Evolutionary conservation across 2,888 invertebrate genomes (phyloP), one percentile per base, ranked within the genome.

Genomic region (Drosophila buzzatii): DNA sequence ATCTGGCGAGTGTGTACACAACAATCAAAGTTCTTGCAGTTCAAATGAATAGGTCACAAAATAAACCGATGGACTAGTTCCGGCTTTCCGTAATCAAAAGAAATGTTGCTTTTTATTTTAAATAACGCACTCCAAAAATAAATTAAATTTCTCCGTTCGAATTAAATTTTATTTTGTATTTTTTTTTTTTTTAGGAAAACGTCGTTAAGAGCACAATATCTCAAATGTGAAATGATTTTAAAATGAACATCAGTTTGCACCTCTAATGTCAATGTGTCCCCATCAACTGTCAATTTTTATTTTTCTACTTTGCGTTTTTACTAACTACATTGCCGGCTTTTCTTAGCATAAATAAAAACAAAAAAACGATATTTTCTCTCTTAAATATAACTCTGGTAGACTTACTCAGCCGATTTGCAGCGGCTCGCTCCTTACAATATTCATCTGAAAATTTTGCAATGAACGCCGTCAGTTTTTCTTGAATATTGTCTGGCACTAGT

Each of bases 351-450:
- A 14, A 20, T 33, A 35, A 27, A 27, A 12, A 31, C 3, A 4
- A 4, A 8, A 51, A 53, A n/a, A 20, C n/a, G n/a, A 33, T 31
- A 49, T 33, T 8, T 18, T 39, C 18, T 3, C 3, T 6, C 0
- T 7, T n/a, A 39, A 18, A 35, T 31, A 10, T 2, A 44, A 23
- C 31, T 52, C 0, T 39, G 39, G 9, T 14, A 1, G 27, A 79
- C 86, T 81, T 73, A 85, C 85, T 64, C 27, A 86, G 35, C 0
- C 85, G 89, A 61, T 79, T 76, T 23, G 79, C 67, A 9, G 49
- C 59, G 14, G 61, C 49, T 12, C 65, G 37, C 7, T 64, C 18
- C 35, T 68, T 73, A 16, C 76, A 83, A 42, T 81, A 89, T 67
- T 85, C 85, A 52, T 83, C 73, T 3, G 74, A 65, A 63, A 84